These are phyloP conservation scores for Euzophera pinguis DNA, from an alignment of 2,888 invertebrate genomes.

Conservation along the genomic window DNA sequence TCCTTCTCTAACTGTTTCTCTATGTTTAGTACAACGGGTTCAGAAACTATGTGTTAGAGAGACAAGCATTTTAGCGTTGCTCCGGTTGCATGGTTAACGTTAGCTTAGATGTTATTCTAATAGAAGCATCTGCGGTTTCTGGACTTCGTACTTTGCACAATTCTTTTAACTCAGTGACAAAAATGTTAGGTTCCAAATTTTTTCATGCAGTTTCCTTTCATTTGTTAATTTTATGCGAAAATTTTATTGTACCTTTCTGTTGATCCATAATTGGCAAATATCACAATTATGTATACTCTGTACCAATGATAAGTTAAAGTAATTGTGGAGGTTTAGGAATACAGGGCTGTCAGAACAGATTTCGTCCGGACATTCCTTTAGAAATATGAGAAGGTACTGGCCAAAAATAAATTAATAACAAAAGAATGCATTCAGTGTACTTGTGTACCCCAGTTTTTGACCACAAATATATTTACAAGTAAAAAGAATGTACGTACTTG, in stretches of 20 bases:
- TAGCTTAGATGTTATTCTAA: constrained; percentile 31
- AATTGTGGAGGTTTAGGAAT: constrained; percentile 38
- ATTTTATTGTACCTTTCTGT: background rate
- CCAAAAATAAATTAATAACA: too few species aligned
- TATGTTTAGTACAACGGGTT: constrained; percentile 48
- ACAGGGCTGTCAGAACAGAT: constrained; percentile 47
- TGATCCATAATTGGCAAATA: background rate
- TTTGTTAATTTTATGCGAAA: too few species aligned
- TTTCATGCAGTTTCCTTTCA: too few species aligned
- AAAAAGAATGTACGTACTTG: too few species aligned
- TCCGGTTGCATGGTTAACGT: constrained; percentile 33
- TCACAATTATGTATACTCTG: background rate
- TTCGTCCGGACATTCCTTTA: constrained; percentile 30
- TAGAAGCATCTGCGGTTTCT: constrained; percentile 51
- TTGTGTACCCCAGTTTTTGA: too few species aligned
- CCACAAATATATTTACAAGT: too few species aligned
- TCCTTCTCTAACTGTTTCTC: constrained; percentile 36
- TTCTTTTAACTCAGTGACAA: constrained; percentile 49
- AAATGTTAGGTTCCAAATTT: constrained; percentile 8
- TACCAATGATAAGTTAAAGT: constrained; percentile 37
- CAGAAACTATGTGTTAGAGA: constrained; percentile 47
- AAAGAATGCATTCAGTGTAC: too few species aligned
- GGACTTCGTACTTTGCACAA: constrained; percentile 44
- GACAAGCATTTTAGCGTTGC: constrained; percentile 13
- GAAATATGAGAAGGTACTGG: background rate